Evolutionary conservation across 1,140 invertebrate genomes (phyloP), one percentile per base, ranked within the genome.

Genomic region (Cheumatopsyche charites): DNA sequence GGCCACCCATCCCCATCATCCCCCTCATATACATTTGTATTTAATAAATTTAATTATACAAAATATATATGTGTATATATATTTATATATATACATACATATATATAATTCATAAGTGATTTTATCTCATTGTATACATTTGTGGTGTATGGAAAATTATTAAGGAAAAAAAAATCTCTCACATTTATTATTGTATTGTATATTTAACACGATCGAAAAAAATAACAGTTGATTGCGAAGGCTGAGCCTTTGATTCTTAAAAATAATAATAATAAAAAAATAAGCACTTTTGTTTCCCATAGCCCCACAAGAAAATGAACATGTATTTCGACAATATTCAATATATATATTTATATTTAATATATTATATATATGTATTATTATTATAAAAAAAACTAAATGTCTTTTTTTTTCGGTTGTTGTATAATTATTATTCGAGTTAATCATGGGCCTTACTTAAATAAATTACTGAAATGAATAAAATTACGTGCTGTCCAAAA

Each of bases 361-460:
- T 36, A 36, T 36, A 19, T 4, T 55, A 55, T 55, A 21, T 58
- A 58, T 58, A n/a, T n/a, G n/a, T n/a, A n/a, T n/a, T n/a, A n/a
- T n/a, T n/a, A n/a, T n/a, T n/a, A n/a, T 36, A 36, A 36, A 36
- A 36, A 36, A 36, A 36, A 36, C 5, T 70, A 77, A 81, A 78
- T 80, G 79, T 79, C 78, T 73, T 23, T 58, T 19, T 73, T 79
- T 81, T 81, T 82, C 79, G 78, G 78, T 58, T 58, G 78, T 81
- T 72, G 69, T 76, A 73, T 72, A 63, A 73, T 72, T 67, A 66
- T 67, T 78, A 79, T 81, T 80, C 80, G 81, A 81, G 79, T 77
- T 81, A 81, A 82, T 82, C 78, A 80, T 84, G 82, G 82, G 82
- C 82, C 82, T 84, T 84, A 83, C 80, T 78, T 80, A 80, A 80